Base-by-base conservation (phyloP, 2,888 invertebrate genomes). In the Agapetus fuscipes region DNA sequence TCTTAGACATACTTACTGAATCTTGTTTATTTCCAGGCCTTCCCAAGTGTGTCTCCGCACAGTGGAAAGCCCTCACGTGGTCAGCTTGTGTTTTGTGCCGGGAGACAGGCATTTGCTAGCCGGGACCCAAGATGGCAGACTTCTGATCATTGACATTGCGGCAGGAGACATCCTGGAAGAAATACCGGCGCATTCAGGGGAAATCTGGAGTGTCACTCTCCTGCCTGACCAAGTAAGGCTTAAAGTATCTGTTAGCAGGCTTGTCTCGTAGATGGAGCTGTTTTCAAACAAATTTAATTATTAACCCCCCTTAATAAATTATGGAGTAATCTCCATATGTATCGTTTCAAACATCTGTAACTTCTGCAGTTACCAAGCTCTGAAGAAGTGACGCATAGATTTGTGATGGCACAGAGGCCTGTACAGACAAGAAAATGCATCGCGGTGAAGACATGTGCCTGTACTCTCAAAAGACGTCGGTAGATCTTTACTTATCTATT, bases 41-140 rank as follows among this genome's bases (percentile, higher is more conserved):
- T 79, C 67, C 46, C 71, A 83, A 49, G 63, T 74, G 30, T 83
- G 86, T 50, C 66, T 87, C 12, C 72, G 85, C 35, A 85, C 85
- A 0, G 69, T 89, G 37, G 55, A 56, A 0, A 59, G 72, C 10
- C 75, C 76, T 20, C 82, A 86, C 53, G 81, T 88, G 6, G 63
- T 84, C 37, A 73, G 80, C 43, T 70, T 80, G 2, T 67, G 79
- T 48, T 94, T 96, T 67, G 86, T 85, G 13, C 91, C 94, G 12
- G 76, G 76, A 12, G 96, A 98, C 65, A 74, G 91, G 10, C 89
- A 96, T 68, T 78, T 88, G 28, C 64, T 98, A 36, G 77, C 86
- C 34, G 97, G 93, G 3, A 75, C 89, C 48, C 88, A 88, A 58
- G 81, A 78, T 56, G 96, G 96, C 1, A 67, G 73, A 27, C 62